These are phyloP conservation scores for Montipora capitata DNA, from an alignment of 92 coral and sea anemone species.

Conservation along the genomic window DNA sequence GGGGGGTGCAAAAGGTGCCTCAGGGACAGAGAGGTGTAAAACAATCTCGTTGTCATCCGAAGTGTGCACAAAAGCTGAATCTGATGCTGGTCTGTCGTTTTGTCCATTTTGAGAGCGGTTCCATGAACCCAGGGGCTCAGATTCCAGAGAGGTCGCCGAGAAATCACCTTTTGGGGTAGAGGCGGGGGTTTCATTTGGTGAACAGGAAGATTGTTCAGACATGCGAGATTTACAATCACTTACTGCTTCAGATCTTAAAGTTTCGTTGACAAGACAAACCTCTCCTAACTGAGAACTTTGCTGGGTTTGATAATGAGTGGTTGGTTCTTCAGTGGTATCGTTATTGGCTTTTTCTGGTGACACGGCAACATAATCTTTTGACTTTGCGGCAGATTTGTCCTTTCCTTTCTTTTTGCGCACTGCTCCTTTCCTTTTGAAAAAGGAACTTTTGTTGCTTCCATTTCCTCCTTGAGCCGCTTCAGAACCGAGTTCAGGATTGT, in stretches of 20 bases:
- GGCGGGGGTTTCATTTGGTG: constrained; percentile 21
- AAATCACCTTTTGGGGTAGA: not conserved
- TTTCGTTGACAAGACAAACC: not conserved
- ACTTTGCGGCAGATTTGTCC: not conserved
- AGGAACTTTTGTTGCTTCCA: not conserved
- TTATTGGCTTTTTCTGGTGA: not conserved
- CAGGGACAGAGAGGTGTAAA: too few species aligned
- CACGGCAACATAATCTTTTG: not conserved
- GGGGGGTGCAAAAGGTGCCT: not conserved
- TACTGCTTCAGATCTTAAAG: not conserved
- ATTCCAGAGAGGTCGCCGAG: not conserved
- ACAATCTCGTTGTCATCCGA: not conserved
- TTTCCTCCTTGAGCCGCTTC: not conserved
- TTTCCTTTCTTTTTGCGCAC: not conserved
- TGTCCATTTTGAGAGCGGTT: not conserved
- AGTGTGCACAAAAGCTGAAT: not conserved
- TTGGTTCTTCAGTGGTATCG: not conserved
- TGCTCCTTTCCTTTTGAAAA: constrained; percentile 19
- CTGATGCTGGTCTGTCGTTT: too few species aligned
- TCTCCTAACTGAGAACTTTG: not conserved
- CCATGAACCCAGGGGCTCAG: not conserved
- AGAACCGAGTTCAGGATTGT: not conserved
- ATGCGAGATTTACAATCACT: not conserved
- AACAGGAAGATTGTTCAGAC: not conserved
- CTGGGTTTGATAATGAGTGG: not conserved